Conservation (phyloP, 2,888 invertebrate genomes). For the Ophonus ardosiacus region DNA sequence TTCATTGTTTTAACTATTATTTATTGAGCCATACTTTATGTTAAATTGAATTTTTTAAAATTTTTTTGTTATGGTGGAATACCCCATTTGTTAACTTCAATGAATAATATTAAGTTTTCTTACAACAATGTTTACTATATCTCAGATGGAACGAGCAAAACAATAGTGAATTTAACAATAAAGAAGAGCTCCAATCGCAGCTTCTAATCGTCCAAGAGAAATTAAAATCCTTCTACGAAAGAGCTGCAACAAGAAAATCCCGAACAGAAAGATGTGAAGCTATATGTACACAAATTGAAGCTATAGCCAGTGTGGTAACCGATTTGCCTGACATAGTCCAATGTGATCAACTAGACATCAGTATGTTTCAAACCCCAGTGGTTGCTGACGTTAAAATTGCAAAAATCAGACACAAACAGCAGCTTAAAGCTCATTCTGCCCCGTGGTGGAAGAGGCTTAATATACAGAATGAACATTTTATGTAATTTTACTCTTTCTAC, state of each 20-base stretch:
- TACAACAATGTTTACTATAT: neutral
- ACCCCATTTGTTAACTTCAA: no score
- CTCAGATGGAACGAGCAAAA: conserved; percentile 56
- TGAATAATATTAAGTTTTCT: no score
- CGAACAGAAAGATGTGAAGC: conserved; percentile 50
- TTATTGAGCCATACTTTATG: no score
- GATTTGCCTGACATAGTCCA: conserved; percentile 56
- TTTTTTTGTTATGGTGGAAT: no score
- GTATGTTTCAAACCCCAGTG: conserved; percentile 57
- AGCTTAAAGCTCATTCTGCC: conserved; percentile 47
- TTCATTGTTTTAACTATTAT: no score
- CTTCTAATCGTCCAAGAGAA: conserved; percentile 32
- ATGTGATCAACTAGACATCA: conserved; percentile 56
- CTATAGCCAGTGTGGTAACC: conserved; percentile 51
- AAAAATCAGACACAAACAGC: conserved; percentile 58
- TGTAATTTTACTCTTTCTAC: conserved; percentile 22
- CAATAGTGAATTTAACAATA: conserved; percentile 42
- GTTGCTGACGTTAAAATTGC: conserved; percentile 58
- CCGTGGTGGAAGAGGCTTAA: conserved; percentile 63
- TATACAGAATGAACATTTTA: conserved; percentile 25
- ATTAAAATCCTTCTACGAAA: conserved; percentile 56
- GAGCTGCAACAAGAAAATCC: conserved; percentile 42
- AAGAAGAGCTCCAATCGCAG: conserved; percentile 43
- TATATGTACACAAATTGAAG: conserved; percentile 62
- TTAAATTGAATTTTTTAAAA: no score